A percentile compares a stretch with the other conserved stretches of the same genome.
Conservation (phyloP, 2,113 vertebrate species). For the Oenanthe melanoleuca region DNA sequence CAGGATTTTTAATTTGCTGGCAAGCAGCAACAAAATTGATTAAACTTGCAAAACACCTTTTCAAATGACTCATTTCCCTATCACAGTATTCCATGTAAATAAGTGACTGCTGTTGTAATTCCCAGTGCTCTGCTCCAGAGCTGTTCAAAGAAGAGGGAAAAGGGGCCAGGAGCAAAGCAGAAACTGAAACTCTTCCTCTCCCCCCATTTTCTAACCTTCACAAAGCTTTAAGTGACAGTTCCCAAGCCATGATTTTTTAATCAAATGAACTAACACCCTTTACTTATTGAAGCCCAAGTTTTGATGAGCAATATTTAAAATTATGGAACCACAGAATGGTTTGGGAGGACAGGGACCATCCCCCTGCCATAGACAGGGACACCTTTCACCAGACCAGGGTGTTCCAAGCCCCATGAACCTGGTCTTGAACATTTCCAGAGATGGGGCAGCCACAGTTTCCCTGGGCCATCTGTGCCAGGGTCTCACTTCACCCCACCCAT, state of each 20-base stretch:
- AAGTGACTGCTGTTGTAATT: not conserved
- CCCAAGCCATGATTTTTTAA: not conserved
- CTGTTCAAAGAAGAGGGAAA: not conserved
- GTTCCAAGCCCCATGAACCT: not conserved
- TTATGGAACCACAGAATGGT: not conserved
- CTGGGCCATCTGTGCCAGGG: not conserved
- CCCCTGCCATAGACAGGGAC: not conserved
- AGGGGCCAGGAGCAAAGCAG: not conserved
- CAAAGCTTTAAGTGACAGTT: not conserved
- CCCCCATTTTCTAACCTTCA: not conserved
- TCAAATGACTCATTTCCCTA: not conserved
- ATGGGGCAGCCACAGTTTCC: not conserved
- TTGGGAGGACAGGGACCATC: not conserved
- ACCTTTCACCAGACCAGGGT: not conserved
- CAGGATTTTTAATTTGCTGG: conserved; percentile 57
- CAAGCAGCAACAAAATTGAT: conserved; percentile 32
- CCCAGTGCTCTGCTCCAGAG: not conserved
- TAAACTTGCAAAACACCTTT: conserved; percentile 60
- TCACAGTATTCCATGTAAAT: not conserved
- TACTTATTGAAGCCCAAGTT: not conserved
- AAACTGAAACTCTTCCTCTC: not conserved
- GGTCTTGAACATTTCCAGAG: not conserved
- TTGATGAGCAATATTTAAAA: not conserved
- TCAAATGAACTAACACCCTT: not conserved
- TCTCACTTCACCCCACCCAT: not conserved